Evolutionary conservation across 2,888 invertebrate genomes (phyloP).

Genomic region (Bellardia bayeri): DNA sequence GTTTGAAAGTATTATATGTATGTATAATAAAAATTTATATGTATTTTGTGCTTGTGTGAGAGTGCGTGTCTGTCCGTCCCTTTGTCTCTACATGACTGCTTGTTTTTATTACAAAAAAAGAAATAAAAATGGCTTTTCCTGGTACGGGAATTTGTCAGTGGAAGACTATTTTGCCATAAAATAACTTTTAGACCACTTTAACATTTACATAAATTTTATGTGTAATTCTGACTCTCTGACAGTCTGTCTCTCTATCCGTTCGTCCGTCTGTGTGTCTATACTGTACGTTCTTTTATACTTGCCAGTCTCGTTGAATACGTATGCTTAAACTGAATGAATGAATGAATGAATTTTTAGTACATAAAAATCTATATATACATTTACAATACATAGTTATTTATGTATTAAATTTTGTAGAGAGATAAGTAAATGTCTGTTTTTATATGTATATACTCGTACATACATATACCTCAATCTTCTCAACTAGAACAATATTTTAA

Average conservation of each 20-base stretch:
- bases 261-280: neutral
- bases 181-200: constrained; percentile 14
- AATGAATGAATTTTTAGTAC: constrained; percentile 23
- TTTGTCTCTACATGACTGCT: neutral
- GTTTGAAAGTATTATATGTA: constrained; percentile 35
- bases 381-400: neutral
- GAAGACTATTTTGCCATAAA: neutral
- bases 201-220: neutral
- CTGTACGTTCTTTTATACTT: neutral
- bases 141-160: neutral
- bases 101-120: constrained; percentile 1
- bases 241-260: neutral
- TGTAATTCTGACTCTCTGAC: neutral
- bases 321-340: neutral
- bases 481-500: neutral
- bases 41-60: too few species aligned
- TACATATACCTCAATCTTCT: neutral
- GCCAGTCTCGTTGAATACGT: neutral
- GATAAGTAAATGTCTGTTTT: neutral
- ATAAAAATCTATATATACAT: neutral
- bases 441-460: neutral
- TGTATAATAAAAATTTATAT: constrained; percentile 17
- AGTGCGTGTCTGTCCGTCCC: neutral
- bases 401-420: neutral
- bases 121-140: neutral